Evolutionary conservation across 92 coral and sea anemone genomes (phyloP), one percentile per base, ranked within the genome.

Genomic region (Umimayanthus chanpuru): DNA sequence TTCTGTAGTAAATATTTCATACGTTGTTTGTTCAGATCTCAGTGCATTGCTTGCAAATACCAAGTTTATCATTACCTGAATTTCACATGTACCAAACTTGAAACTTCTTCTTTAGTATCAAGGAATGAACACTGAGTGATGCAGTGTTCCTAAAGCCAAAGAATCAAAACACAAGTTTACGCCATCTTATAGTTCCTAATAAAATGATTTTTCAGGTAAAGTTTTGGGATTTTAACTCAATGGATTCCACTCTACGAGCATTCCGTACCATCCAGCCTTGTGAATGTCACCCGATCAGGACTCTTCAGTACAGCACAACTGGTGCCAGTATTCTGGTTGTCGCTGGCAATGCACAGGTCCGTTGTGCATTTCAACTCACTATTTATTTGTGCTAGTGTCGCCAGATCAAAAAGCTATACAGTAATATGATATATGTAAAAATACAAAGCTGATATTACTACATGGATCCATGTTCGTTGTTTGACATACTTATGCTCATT

Each of bases 211-310:
- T 81, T 39, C 75, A 95, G 99, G 87, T 97, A 3, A 97, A 95
- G 79, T 95, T 97, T 73, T 97, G 99, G 99, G 99, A 97, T 85
- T 97, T 97, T 80, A 97, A 97, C 85, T 94, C 99, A 12, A 97
- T 97, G 99, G 98, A 94, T 89, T 93, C 99, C 11, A 81, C 94
- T 73, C 91, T 91, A 5, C 91, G 94, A 43, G 94, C 98, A 72
- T 97, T 97, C 76, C 89, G 99, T 67, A 90, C 94, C 11, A 73
- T 95, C 36, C 99, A 97, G 84, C 99, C 99, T 2, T 97, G 95
- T 66, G 99, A 93, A 72, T 94, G 96, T 66, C 98, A 97, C 86
- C 99, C 92, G 80, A 97, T 97, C 81, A 96, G 94, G 81, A 94
- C 97, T 0, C 88, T 95, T 66, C 98, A 95, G 85, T 97, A 97